Conservation (phyloP, 2,888 invertebrate genomes). For the Chromoteleia sp. region DNA sequence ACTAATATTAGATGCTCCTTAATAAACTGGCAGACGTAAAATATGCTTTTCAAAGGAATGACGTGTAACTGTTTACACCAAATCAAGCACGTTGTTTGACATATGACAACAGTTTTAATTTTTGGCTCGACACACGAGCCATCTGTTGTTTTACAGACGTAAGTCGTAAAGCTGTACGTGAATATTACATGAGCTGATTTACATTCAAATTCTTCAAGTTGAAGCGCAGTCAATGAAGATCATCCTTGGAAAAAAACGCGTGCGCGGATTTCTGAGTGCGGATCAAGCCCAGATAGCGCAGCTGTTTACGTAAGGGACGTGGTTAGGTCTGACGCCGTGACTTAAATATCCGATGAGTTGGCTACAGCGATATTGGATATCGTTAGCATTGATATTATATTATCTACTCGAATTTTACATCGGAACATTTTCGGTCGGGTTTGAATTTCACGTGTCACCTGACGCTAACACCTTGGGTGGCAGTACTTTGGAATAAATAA, state of each 20-base stretch:
- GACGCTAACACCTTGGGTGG: background rate
- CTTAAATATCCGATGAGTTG: conserved; percentile 56
- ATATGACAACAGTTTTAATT: conserved; percentile 15
- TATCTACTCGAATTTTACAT: conserved; percentile 27
- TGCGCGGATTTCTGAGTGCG: conserved; percentile 51
- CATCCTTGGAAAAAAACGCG: conserved; percentile 41
- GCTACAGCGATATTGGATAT: conserved; percentile 45
- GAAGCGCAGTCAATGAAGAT: conserved; percentile 43
- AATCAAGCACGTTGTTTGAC: background rate
- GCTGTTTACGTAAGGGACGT: conserved; percentile 48
- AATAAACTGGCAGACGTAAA: too few species aligned
- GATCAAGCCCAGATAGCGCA: conserved; percentile 31
- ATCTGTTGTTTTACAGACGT: conserved; percentile 44
- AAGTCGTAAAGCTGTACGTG: conserved; percentile 26
- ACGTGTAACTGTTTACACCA: background rate
- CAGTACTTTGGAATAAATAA: conserved; percentile 14
- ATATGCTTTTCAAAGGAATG: too few species aligned
- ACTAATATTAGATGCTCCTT: conserved; percentile 16
- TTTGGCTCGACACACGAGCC: background rate
- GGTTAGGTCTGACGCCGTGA: conserved; percentile 40
- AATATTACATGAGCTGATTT: conserved; percentile 56
- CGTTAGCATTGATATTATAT: conserved; percentile 15
- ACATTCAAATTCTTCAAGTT: conserved; percentile 46
- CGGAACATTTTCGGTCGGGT: conserved; percentile 13
- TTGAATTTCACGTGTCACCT: conserved; percentile 18